These are phyloP conservation scores for Falco berigora DNA, from an alignment of 2,797 vertebrate species.

Conservation along the genomic window DNA sequence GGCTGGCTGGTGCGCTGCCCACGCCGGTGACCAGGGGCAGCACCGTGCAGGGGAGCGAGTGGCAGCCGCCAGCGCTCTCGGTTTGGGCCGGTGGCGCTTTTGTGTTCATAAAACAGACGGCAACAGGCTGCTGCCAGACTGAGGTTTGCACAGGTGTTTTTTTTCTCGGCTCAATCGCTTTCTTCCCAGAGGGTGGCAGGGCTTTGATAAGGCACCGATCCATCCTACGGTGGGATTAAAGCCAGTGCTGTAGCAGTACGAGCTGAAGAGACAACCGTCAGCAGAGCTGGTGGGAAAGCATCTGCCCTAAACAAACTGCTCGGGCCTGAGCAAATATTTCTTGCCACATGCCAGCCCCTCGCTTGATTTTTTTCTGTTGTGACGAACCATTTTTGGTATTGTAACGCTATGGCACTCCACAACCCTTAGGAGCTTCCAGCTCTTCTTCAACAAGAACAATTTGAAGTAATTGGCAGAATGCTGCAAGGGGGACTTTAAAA, in stretches of 20 bases:
- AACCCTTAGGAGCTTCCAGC: background rate
- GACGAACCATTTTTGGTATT: background rate
- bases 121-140: background rate
- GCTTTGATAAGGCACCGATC: background rate
- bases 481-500: background rate
- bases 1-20: background rate
- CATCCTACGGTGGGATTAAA: rapidly evolving
- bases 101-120: background rate
- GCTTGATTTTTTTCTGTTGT: background rate
- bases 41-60: background rate
- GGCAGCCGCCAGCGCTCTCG: too few relatives aligned
- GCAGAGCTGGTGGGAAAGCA: background rate
- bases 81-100: background rate
- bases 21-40: background rate
- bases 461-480: background rate
- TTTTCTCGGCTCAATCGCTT: rapidly evolving
- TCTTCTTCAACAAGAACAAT: background rate
- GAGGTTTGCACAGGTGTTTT: background rate
- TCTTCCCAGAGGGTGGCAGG: background rate
- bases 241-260: rapidly evolving
- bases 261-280: background rate
- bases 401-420: background rate
- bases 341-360: background rate
- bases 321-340: rapidly evolving
- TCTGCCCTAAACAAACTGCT: background rate